Base-by-base conservation (phyloP, 2,888 invertebrate genomes). In the Epistrophe grossulariae region DNA sequence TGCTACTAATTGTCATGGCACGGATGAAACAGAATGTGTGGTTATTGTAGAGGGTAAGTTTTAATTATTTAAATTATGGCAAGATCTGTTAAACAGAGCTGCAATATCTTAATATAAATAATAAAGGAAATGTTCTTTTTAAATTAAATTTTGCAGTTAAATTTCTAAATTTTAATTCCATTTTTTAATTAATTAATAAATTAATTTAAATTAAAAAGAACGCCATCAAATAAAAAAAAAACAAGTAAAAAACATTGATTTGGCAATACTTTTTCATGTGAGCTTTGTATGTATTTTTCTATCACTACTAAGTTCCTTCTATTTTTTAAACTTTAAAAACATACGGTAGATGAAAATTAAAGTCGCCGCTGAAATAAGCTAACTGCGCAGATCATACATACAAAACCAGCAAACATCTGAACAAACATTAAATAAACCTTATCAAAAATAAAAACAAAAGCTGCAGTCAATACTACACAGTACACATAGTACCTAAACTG, bases 21-120 rank as follows among this genome's bases (percentile, higher is more conserved):
- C 96, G 40, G 99, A 99, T 91, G 99, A 99, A 94, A 99, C 99
- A 17, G 96, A 95, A 88, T 98, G 98, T 93, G 98, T 98, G 89
- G 97, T 99, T 81, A 98, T 98, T 91, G 98, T 99, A 90, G 99
- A 99, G 95, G 98, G 98, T 95, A 94, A 93, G 91, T 90, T 10
- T 24, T 24, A 15, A 2, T 4, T 13, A 57, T 43, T 31, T 5
- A n/a, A 19, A 40, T 38, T 71, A 8, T 55, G 48, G 10, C 1
- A 48, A 4, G 0, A 13, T 17, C 10, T 17, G 31, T 48, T 35
- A 50, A 50, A 24, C 11, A 24, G 2, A 19, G 48, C 17, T 48
- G 11, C 19, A 4, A 24, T 52, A 52, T 19, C 24, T 52, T 24
- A 19, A 19, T 52, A 50, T 0, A 0, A 13, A 50, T 11, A 13